These are phyloP conservation scores for Cheilosia scutellata DNA, from an alignment of 2,888 invertebrate species.

Conservation along the genomic window DNA sequence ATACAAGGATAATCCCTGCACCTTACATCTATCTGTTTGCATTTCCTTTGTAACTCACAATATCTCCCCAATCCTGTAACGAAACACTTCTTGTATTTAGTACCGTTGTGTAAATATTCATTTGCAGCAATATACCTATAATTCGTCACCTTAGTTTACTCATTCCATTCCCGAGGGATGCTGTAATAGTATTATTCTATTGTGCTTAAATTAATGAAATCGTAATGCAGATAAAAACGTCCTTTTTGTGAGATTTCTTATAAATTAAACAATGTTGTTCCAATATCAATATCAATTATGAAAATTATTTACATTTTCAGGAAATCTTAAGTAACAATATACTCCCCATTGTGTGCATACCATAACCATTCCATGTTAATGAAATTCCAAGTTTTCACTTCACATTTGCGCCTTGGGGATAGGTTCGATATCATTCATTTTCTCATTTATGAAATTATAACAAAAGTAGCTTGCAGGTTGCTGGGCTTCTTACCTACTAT, in stretches of 20 bases:
- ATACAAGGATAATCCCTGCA: slow-evolving; percentile 20
- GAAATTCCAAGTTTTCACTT: no score
- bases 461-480: no score
- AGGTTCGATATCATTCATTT: no score
- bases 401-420: no score
- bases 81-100: slow-evolving; percentile 14
- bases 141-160: slow-evolving; percentile 29
- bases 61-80: slow-evolving; percentile 2
- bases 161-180: slow-evolving; percentile 6
- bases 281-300: no score
- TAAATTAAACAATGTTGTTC: background rate
- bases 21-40: slow-evolving; percentile 30
- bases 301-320: no score
- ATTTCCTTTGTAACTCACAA: slow-evolving; percentile 7
- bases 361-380: no score
- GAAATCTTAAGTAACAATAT: no score
- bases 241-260: background rate
- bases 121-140: slow-evolving; percentile 44
- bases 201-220: slow-evolving; percentile 42
- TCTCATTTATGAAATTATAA: no score
- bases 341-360: no score
- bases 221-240: slow-evolving; percentile 22
- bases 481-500: no score
- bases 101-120: slow-evolving; percentile 32
- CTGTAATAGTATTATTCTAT: slow-evolving; percentile 15